phyloP scores from a whole-genome alignment of 2,797 vertebrate species.

The Gobionotothen gibberifrons region DNA sequence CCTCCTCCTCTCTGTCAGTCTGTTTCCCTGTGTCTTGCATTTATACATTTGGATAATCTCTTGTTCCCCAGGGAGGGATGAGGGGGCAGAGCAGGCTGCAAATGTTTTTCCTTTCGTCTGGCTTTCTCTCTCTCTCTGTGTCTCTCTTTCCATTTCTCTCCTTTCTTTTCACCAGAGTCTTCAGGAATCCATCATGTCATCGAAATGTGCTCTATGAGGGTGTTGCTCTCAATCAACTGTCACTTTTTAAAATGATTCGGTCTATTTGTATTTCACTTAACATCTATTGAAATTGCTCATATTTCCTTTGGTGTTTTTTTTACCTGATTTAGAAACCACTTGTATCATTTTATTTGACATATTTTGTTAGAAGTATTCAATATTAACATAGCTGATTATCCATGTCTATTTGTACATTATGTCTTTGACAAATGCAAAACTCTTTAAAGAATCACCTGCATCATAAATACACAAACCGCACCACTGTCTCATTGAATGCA shows the following conservation, averaged over 20 bases:
- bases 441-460: background rate
- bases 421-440: background rate
- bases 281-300: constrained; percentile 7
- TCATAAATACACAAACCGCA: background rate
- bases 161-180: constrained; percentile 30
- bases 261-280: constrained; percentile 13
- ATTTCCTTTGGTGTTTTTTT: constrained; percentile 13
- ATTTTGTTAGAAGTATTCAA: background rate
- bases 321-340: constrained; percentile 21
- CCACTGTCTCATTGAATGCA: background rate
- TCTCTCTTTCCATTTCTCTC: constrained; percentile 14
- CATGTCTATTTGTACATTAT: background rate
- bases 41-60: constrained; percentile 79
- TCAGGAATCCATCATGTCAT: constrained; percentile 53
- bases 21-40: constrained; percentile 57
- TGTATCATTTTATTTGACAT: constrained; percentile 13
- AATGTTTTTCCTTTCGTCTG: constrained; percentile 69
- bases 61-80: constrained; percentile 74
- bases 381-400: background rate
- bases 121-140: constrained; percentile 21
- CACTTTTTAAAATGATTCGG: constrained; percentile 23
- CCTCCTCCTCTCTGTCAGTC: constrained; percentile 41
- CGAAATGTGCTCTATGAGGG: constrained; percentile 31
- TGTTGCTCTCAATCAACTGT: constrained; percentile 53
- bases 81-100: constrained; percentile 78